Conservation (phyloP, 2,113 vertebrate genomes). For the Melanerpes formicivorus region DNA sequence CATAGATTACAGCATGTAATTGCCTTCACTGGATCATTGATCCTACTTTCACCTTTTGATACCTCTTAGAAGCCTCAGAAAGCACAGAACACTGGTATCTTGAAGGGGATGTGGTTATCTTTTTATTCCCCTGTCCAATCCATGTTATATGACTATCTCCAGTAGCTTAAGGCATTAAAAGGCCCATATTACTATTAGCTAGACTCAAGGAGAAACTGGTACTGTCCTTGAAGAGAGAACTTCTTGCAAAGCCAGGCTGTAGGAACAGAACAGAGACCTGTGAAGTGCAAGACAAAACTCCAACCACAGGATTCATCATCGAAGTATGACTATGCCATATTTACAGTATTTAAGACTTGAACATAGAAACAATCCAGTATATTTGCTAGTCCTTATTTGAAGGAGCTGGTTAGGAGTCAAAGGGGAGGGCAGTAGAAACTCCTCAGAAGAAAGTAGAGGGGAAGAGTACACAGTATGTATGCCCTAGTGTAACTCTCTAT, state of each 20-base stretch:
- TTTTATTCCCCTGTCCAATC: background rate
- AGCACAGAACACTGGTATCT: background rate
- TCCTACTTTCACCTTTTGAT: background rate
- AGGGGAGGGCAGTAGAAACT: background rate
- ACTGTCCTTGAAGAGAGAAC: background rate
- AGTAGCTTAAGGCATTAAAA: background rate
- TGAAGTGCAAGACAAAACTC: background rate
- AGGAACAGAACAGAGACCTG: background rate
- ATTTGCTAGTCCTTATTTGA: background rate
- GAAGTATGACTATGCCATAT: background rate
- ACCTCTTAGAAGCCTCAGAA: background rate
- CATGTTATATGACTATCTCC: background rate
- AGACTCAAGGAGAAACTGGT: background rate
- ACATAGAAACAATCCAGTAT: background rate
- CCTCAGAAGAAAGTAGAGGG: background rate
- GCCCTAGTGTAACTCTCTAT: background rate
- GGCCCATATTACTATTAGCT: background rate
- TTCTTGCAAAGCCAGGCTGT: background rate
- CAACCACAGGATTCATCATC: background rate
- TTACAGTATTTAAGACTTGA: background rate
- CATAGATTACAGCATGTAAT: background rate
- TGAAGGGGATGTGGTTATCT: background rate
- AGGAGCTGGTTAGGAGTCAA: background rate
- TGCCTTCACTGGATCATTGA: background rate
- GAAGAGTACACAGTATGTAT: background rate